Conservation (phyloP, 2,797 vertebrate genomes). For the Sebastes hubbsi region DNA sequence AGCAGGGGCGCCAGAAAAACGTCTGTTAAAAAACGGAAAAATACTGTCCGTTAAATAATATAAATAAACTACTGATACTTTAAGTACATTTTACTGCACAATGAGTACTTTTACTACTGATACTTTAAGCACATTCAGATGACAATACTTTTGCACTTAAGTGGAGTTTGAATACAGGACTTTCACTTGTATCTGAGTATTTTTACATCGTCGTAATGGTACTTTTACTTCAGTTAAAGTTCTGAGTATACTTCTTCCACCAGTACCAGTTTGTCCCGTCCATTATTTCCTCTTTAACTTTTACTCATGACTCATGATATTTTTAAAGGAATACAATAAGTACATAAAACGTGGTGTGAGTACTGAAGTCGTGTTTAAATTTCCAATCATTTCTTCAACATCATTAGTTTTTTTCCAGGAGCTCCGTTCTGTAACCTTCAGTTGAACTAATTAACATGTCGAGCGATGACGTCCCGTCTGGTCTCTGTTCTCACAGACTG, state of each 20-base stretch:
- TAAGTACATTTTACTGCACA: too few species aligned
- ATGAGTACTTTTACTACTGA: too few species aligned
- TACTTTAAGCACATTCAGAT: neutral
- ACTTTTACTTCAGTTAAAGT: neutral
- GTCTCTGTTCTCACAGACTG: constrained; percentile 36
- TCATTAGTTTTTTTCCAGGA: too few species aligned
- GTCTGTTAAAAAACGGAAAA: too few species aligned
- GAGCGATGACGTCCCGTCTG: neutral
- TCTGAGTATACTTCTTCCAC: neutral
- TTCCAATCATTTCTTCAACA: too few species aligned
- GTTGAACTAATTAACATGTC: neutral
- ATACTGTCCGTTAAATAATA: too few species aligned
- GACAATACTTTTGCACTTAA: neutral
- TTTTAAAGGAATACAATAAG: neutral
- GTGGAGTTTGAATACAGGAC: neutral
- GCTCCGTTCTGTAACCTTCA: neutral
- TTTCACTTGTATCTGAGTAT: neutral
- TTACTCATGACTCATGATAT: neutral
- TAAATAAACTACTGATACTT: too few species aligned
- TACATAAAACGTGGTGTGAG: too few species aligned
- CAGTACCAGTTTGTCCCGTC: neutral
- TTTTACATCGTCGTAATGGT: neutral
- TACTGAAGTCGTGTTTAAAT: too few species aligned
- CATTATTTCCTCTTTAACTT: neutral
- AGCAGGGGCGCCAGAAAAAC: too few species aligned